Evolutionary conservation across 2,797 vertebrate genomes (phyloP).

Genomic region (Xenopus petersii): DNA sequence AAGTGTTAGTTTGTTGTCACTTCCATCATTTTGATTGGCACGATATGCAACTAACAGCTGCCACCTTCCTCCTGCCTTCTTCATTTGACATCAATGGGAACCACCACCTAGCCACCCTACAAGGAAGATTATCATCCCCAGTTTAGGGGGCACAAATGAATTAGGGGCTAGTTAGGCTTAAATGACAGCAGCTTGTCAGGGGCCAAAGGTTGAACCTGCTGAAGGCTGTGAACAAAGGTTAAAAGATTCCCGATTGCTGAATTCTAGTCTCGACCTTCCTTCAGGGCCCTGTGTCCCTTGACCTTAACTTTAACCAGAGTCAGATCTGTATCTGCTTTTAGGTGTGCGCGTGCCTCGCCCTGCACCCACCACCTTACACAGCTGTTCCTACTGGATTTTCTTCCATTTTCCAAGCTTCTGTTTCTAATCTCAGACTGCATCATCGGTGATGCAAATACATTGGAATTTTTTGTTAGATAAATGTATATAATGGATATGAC

Average conservation of each 20-base stretch:
- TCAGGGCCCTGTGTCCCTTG: slow-evolving; percentile 44
- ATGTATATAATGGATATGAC: too few species aligned
- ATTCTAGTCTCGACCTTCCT: slow-evolving; percentile 59
- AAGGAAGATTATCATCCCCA: too few species aligned
- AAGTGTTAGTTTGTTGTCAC: too few species aligned
- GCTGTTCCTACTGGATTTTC: neutral
- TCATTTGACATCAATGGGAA: too few species aligned
- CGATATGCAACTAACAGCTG: too few species aligned
- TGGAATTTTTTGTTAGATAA: too few species aligned
- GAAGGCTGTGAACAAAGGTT: slow-evolving; percentile 64
- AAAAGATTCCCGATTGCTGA: slow-evolving; percentile 64
- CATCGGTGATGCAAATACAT: too few species aligned
- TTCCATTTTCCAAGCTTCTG: slow-evolving; percentile 4
- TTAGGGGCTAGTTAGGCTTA: neutral
- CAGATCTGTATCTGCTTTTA: slow-evolving; percentile 10
- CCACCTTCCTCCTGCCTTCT: too few species aligned
- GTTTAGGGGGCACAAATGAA: neutral
- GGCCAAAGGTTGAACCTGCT: slow-evolving; percentile 68
- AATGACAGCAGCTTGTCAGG: slow-evolving; percentile 69
- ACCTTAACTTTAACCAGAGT: slow-evolving; percentile 20
- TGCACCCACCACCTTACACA: neutral
- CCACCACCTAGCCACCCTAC: too few species aligned
- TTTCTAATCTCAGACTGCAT: too few species aligned
- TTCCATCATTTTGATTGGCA: too few species aligned
- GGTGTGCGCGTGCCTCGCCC: slow-evolving; percentile 17